Evolutionary conservation across 1,140 invertebrate species (phyloP), one percentile per base, ranked within the genome.

Genomic region (Apis mellifera): DNA sequence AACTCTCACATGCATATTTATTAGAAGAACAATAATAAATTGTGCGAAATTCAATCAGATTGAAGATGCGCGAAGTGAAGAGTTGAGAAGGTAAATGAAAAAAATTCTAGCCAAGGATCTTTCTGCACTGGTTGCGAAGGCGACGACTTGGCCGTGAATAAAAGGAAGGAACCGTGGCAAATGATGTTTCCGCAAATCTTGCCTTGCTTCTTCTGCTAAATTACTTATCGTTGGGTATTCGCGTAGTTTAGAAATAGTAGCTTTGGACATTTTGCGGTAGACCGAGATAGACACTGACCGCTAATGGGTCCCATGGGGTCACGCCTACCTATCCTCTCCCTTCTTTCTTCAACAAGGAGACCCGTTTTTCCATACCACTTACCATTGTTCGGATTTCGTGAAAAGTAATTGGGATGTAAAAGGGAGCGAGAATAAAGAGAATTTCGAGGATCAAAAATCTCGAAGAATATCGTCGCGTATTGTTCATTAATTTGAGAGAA

Each of bases 231-330:
- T 42, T 7, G 32, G 32, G 84, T 82, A 89, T 89, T 87, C 77
- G 42, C 23, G 60, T 59, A 77, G 62, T 86, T n/a, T 84, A 83
- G 64, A 80, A 89, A 42, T 42, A 42, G 57, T 72, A 69, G 72
- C 26, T 83, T 81, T 77, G 64, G 66, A 89, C 66, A 77, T 72
- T 86, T 87, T 87, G 89, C 70, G 86, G 85, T 87, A 64, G 42
- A 84, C 82, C 48, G 48, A 84, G 57, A 77, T 88, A 74, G 70
- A 83, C 79, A 83, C 75, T 77, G 87, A 90, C 86, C 88, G 85
- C 83, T 86, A 90, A 90, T 90, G 84, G 84, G 82, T 78, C 87
- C 87, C 79, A 50, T 52, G 83, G 83, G 80, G 78, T 50, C 19
- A 57, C 75, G 69, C 69, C 76, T 81, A 52, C 17, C 42, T 5